Conservation (phyloP, 2,113 vertebrate genomes). For the Callopanchax toddi region DNA sequence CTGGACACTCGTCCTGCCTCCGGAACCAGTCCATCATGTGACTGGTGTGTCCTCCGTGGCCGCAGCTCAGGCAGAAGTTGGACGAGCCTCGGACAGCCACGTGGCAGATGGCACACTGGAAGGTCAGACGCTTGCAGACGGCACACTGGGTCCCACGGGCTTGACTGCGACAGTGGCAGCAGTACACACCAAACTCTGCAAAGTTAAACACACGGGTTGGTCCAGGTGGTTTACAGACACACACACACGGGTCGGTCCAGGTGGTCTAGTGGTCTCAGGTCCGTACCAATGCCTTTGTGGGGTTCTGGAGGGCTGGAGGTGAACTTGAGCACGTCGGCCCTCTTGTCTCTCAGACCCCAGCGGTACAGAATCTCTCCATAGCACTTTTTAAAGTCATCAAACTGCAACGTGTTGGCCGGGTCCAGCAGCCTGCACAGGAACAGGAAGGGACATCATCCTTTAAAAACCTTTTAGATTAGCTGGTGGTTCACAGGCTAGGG, state of each 20-base stretch:
- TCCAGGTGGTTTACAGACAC: too few relatives aligned
- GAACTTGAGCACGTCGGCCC: conserved; percentile 96
- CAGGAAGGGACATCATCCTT: conserved; percentile 16
- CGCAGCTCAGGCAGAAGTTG: conserved; percentile 97
- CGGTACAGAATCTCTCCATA: conserved; percentile 97
- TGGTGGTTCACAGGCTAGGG: too few relatives aligned
- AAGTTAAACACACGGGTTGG: not conserved
- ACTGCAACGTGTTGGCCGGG: conserved; percentile 91
- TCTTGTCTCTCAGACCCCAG: conserved; percentile 94
- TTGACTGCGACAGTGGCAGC: conserved; percentile 95
- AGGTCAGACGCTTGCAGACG: conserved; percentile 93
- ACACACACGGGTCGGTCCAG: too few relatives aligned
- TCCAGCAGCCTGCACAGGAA: conserved; percentile 85
- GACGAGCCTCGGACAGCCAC: conserved; percentile 95
- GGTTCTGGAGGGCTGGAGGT: conserved; percentile 93
- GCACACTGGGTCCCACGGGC: conserved; percentile 92
- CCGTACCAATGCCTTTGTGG: conserved; percentile 93
- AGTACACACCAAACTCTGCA: conserved; percentile 94
- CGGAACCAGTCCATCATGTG: conserved; percentile 99
- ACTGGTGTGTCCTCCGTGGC: conserved; percentile 93
- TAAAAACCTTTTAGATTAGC: not conserved
- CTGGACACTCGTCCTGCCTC: conserved; percentile 93
- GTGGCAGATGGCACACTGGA: conserved; percentile 97
- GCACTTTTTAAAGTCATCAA: conserved; percentile 97
- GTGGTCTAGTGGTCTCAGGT: too few relatives aligned